These are phyloP conservation scores for Heliconius sara DNA, from an alignment of 2,888 invertebrate species.

Conservation along the genomic window DNA sequence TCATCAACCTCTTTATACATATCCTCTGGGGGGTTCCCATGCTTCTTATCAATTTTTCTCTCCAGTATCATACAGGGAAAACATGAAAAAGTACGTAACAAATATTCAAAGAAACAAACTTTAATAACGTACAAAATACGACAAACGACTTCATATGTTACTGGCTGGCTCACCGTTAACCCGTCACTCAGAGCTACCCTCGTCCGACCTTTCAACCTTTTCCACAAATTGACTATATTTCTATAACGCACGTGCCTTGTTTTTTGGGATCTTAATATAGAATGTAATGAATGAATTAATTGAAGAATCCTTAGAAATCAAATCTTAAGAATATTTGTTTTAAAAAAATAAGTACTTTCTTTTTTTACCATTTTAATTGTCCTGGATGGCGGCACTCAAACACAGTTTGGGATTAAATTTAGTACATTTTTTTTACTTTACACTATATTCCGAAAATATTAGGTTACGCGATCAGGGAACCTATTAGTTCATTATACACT, in stretches of 20 bases:
- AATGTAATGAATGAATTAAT: not conserved
- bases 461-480: too few relatives aligned
- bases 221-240: constrained; percentile 21
- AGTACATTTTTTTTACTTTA: too few relatives aligned
- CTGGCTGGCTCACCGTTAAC: not conserved
- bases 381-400: too few relatives aligned
- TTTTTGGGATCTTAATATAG: constrained; percentile 11
- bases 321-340: not conserved
- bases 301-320: not conserved
- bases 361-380: too few relatives aligned
- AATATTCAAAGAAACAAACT: not conserved
- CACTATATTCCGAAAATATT: too few relatives aligned
- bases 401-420: too few relatives aligned
- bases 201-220: constrained; percentile 18
- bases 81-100: not conserved
- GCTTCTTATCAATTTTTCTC: too few relatives aligned
- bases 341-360: not conserved
- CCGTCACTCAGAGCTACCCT: constrained; percentile 24
- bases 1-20: too few relatives aligned
- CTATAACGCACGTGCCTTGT: constrained; percentile 5
- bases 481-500: too few relatives aligned
- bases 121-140: not conserved
- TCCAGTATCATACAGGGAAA: not conserved
- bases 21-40: too few relatives aligned
- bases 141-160: constrained; percentile 21